These are phyloP conservation scores for Tylochromis polylepis DNA, from an alignment of 2,113 vertebrate species.

Conservation along the genomic window DNA sequence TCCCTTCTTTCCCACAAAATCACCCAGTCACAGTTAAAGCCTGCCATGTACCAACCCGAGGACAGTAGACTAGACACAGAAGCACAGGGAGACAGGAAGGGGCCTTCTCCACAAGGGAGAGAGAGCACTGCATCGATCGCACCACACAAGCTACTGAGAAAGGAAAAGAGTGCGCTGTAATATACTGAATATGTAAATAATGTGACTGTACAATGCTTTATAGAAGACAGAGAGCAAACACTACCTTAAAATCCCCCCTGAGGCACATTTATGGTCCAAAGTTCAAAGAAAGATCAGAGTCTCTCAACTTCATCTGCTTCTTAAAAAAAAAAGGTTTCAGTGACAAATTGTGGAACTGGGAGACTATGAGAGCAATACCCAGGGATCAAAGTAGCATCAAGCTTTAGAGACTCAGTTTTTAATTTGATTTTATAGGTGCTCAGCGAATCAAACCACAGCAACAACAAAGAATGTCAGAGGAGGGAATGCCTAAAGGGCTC, in stretches of 20 bases:
- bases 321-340: not conserved
- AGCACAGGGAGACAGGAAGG: slow-evolving; percentile 48
- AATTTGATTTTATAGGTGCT: slow-evolving; percentile 57
- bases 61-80: slow-evolving; percentile 33
- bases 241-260: slow-evolving; percentile 28
- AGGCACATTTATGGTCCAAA: slow-evolving; percentile 40
- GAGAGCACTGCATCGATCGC: slow-evolving; percentile 57
- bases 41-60: slow-evolving; percentile 29
- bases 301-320: not conserved
- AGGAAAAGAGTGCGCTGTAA: slow-evolving; percentile 63
- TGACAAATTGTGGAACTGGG: not conserved
- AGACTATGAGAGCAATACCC: slow-evolving; percentile 1
- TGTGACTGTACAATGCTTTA: slow-evolving; percentile 75
- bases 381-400: not conserved
- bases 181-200: slow-evolving; percentile 78
- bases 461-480: slow-evolving; percentile 42
- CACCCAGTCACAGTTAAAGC: slow-evolving; percentile 15
- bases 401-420: not conserved
- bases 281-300: not conserved
- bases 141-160: slow-evolving; percentile 75
- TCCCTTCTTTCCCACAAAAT: slow-evolving; percentile 22
- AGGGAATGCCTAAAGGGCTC: slow-evolving; percentile 60
- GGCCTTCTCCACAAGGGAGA: slow-evolving; percentile 28
- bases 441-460: slow-evolving; percentile 33
- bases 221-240: slow-evolving; percentile 51